Conservation (phyloP, 1,140 invertebrate genomes). For the Ladona fulva region DNA sequence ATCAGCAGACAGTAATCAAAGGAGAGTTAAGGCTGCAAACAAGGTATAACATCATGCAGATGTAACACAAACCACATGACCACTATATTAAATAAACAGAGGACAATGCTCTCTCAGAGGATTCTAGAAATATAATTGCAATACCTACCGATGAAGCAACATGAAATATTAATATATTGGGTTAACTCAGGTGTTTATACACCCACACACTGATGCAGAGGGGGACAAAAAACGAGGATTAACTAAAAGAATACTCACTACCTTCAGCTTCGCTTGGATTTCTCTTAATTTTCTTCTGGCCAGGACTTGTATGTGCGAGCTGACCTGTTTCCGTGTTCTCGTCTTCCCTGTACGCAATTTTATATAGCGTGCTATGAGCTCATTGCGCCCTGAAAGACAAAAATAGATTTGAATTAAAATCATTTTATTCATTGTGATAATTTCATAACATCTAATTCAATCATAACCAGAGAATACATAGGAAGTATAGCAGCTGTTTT, state of each 20-base stretch:
- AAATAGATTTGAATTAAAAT: slow-evolving; percentile 13
- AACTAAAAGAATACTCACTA: slow-evolving; percentile 54
- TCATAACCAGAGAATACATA: no score
- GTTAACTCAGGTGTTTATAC: neutral
- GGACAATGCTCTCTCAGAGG: no score
- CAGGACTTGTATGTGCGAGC: slow-evolving; percentile 98
- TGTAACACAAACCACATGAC: no score
- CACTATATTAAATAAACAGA: no score
- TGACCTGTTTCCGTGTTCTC: slow-evolving; percentile 97
- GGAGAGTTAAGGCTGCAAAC: no score
- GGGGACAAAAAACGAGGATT: neutral
- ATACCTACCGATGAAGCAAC: slow-evolving; percentile 3
- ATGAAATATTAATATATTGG: neutral
- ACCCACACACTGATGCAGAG: neutral
- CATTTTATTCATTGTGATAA: no score
- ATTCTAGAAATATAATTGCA: neutral
- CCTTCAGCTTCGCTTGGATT: slow-evolving; percentile 94
- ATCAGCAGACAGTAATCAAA: no score
- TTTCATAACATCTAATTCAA: no score
- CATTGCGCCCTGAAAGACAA: slow-evolving; percentile 84
- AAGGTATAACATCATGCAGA: no score
- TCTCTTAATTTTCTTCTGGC: slow-evolving; percentile 95
- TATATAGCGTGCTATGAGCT: slow-evolving; percentile 98
- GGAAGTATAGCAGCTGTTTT: no score
- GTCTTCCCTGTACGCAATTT: slow-evolving; percentile 98